A percentile compares a stretch with the other conserved stretches of the same genome.
Evolutionary conservation across 2,888 invertebrate species (phyloP).

Genomic region (Drosophila acutilabella): DNA sequence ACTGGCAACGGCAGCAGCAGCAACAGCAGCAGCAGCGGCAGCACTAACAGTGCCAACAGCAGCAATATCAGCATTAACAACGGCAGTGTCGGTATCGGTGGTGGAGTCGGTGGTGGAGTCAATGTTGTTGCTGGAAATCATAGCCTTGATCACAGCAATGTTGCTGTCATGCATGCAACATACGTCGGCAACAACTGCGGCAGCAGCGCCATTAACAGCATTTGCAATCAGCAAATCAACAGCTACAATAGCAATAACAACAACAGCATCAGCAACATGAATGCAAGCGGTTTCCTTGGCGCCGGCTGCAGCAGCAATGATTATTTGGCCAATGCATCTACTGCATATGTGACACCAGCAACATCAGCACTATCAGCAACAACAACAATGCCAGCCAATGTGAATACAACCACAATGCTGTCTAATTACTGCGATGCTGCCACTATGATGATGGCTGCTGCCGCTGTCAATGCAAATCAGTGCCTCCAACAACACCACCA

Average conservation of each 20-base stretch:
- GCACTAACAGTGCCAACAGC: conserved; percentile 36
- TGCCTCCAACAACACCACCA: conserved; percentile 84
- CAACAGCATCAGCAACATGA: conserved; percentile 51
- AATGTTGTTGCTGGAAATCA: conserved; percentile 52
- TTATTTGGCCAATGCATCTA: conserved; percentile 60
- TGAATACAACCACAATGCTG: conserved; percentile 83
- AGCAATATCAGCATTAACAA: conserved; percentile 37
- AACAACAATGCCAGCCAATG: conserved; percentile 54
- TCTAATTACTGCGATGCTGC: conserved; percentile 85
- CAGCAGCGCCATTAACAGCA: conserved; percentile 58
- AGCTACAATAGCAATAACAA: conserved; percentile 64
- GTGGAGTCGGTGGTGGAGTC: conserved; percentile 42
- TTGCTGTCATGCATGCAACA: conserved; percentile 68
- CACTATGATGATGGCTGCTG: conserved; percentile 85
- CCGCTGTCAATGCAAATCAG: conserved; percentile 84
- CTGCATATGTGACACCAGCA: conserved; percentile 65
- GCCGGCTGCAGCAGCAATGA: conserved; percentile 54
- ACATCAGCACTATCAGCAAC: conserved; percentile 48
- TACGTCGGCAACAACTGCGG: conserved; percentile 53
- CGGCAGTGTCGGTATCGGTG: conserved; percentile 30
- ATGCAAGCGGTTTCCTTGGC: conserved; percentile 64
- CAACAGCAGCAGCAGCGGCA: conserved; percentile 44
- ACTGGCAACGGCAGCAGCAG: conserved; percentile 40
- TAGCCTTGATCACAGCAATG: conserved; percentile 73
- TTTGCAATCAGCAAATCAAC: conserved; percentile 75